Conservation (phyloP, 1,140 invertebrate genomes). For the Drosophila ananassae region DNA sequence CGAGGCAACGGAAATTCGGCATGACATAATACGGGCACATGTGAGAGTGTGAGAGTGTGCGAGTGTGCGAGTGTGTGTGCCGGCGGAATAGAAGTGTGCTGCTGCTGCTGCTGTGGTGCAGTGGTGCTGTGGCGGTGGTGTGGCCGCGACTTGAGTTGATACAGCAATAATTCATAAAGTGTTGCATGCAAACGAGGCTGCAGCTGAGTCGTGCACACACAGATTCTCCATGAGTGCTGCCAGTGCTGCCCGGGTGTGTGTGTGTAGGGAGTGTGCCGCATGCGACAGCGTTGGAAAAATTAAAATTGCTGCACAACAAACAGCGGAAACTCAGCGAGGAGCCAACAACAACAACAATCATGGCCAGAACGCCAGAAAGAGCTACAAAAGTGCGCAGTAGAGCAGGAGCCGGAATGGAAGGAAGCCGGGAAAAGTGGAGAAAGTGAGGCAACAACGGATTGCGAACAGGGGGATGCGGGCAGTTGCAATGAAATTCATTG, state of each 20-base stretch:
- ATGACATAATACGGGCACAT: conserved; percentile 80
- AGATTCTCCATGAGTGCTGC: conserved; percentile 18
- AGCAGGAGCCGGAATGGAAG: not conserved
- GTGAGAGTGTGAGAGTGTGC: conserved; percentile 43
- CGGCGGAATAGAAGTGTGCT: conserved; percentile 31
- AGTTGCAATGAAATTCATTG: conserved; percentile 73
- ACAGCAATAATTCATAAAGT: conserved; percentile 84
- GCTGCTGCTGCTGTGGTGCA: conserved; percentile 13
- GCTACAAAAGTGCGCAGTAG: conserved; percentile 6
- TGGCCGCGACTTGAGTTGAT: conserved; percentile 80
- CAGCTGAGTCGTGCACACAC: conserved; percentile 64
- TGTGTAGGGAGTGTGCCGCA: conserved; percentile 43
- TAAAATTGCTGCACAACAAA: conserved; percentile 82
- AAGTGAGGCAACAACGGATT: conserved; percentile 1
- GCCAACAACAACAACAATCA: conserved; percentile 44
- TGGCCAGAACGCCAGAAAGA: conserved; percentile 9
- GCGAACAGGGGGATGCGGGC: conserved; percentile 2
- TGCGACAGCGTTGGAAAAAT: conserved; percentile 79
- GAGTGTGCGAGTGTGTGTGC: conserved; percentile 30
- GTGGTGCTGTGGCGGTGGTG: conserved; percentile 14
- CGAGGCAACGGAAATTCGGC: conserved; percentile 79
- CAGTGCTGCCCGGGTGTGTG: not conserved
- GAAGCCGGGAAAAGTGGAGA: conserved; percentile 10
- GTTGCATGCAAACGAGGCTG: conserved; percentile 82
- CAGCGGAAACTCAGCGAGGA: conserved; percentile 79